Conservation (phyloP, 2,797 vertebrate species). For the Typhlichthys eigenmanni region DNA sequence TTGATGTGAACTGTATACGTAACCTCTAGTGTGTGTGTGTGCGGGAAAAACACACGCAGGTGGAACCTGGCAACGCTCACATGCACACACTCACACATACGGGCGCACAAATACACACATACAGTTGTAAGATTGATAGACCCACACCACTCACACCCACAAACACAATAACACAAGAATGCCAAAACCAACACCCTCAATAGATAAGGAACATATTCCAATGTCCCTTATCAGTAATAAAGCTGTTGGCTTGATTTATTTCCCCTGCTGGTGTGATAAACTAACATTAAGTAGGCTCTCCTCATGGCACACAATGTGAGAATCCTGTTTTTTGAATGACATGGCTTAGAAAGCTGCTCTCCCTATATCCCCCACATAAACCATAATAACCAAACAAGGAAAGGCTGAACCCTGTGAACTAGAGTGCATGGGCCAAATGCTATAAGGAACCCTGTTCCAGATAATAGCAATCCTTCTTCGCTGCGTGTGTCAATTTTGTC, state of each 20-base stretch:
- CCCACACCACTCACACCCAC: conserved; percentile 18
- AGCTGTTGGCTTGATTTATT: conserved; percentile 39
- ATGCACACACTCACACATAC: not conserved
- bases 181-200: conserved; percentile 24
- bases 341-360: conserved; percentile 23
- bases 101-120: conserved; percentile 23
- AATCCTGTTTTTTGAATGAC: not conserved
- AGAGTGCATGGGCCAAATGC: conserved; percentile 24
- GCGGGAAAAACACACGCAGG: conserved; percentile 45
- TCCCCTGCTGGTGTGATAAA: conserved; percentile 23
- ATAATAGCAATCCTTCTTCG: conserved; percentile 53
- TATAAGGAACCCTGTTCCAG: conserved; percentile 35
- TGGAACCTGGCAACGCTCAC: not conserved
- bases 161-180: conserved; percentile 46
- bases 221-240: conserved; percentile 20
- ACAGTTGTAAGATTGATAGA: conserved; percentile 44
- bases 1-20: conserved; percentile 47
- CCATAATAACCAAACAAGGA: conserved; percentile 30
- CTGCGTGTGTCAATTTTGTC: conserved; percentile 57
- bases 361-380: conserved; percentile 38
- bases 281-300: conserved; percentile 15
- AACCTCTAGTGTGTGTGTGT: conserved; percentile 19
- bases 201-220: conserved; percentile 45
- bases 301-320: conserved; percentile 1
- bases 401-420: conserved; percentile 45